Percentiles rank a stretch among this genome's conserved stretches.
Conservation (phyloP, 2,888 invertebrate species). For the Bembecia ichneumoniformis region DNA sequence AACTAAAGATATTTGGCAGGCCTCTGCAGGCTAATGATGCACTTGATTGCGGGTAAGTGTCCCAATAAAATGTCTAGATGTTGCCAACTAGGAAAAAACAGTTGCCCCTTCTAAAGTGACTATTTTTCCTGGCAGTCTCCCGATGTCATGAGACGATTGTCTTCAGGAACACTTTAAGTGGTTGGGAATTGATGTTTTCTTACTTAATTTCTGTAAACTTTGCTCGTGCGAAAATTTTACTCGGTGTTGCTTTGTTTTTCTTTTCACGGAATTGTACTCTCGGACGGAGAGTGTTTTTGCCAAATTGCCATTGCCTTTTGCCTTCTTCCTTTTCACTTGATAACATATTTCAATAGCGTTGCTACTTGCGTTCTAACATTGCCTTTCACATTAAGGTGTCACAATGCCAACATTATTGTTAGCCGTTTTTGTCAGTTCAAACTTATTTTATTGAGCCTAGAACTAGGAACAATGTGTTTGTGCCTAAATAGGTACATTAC, state of each 20-base stretch:
- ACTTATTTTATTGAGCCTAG: no score
- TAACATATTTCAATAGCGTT: background rate
- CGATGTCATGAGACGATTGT: slow-evolving; percentile 64
- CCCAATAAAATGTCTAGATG: slow-evolving; percentile 65
- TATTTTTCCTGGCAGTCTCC: slow-evolving; percentile 62
- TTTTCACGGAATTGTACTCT: no score
- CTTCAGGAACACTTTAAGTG: slow-evolving; percentile 54
- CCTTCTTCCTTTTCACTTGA: background rate
- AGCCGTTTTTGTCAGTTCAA: no score
- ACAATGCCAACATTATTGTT: no score
- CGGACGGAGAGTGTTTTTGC: background rate
- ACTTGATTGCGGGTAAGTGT: slow-evolving; percentile 69
- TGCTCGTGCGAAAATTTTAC: slow-evolving; percentile 21
- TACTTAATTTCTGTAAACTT: slow-evolving; percentile 32
- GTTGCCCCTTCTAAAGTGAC: slow-evolving; percentile 57
- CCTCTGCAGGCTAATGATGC: slow-evolving; percentile 69
- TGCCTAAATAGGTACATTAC: no score
- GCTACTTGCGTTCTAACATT: background rate
- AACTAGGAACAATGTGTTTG: no score
- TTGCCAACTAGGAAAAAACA: slow-evolving; percentile 68
- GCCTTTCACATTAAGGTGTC: background rate
- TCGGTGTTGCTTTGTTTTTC: no score
- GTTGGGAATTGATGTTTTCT: slow-evolving; percentile 49
- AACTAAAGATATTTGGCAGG: slow-evolving; percentile 68
- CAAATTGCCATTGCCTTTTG: background rate